These are phyloP conservation scores for Corapipo altera DNA, from an alignment of 2,113 vertebrate species.

Conservation along the genomic window DNA sequence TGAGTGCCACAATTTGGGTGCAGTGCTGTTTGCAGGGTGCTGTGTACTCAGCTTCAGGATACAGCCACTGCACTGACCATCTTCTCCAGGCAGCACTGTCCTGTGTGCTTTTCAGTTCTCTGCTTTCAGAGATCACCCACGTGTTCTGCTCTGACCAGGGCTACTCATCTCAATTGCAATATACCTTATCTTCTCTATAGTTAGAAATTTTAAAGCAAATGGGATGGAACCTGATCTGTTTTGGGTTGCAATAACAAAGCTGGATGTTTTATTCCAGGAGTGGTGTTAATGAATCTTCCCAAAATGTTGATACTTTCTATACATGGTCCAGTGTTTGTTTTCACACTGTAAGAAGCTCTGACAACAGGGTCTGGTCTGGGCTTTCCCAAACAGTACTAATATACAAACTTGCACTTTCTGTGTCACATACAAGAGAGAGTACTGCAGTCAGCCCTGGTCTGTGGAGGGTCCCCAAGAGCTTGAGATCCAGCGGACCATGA, in stretches of 20 bases:
- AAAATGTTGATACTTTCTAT: not conserved
- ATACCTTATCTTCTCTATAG: not conserved
- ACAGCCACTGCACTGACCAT: not conserved
- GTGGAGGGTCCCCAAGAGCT: not conserved
- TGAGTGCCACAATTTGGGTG: accelerated
- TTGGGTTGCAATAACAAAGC: not conserved
- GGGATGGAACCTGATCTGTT: not conserved
- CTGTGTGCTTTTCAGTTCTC: not conserved
- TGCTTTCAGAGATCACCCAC: not conserved
- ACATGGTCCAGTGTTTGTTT: not conserved
- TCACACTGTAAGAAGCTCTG: not conserved
- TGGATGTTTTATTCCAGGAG: not conserved
- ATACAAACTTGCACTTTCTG: not conserved
- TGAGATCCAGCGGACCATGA: constrained; percentile 25
- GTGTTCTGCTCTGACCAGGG: not conserved
- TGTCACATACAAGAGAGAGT: not conserved
- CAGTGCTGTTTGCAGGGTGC: accelerated
- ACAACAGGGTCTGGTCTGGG: not conserved
- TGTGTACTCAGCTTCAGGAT: not conserved
- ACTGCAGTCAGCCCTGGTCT: not conserved
- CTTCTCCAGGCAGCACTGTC: not conserved
- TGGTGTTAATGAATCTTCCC: not conserved
- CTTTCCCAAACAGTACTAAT: not conserved
- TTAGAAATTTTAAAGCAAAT: not conserved
- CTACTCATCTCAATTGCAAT: not conserved